Base-by-base conservation (phyloP, 1,140 invertebrate species). In the Caenorhabditis tropicalis region DNA sequence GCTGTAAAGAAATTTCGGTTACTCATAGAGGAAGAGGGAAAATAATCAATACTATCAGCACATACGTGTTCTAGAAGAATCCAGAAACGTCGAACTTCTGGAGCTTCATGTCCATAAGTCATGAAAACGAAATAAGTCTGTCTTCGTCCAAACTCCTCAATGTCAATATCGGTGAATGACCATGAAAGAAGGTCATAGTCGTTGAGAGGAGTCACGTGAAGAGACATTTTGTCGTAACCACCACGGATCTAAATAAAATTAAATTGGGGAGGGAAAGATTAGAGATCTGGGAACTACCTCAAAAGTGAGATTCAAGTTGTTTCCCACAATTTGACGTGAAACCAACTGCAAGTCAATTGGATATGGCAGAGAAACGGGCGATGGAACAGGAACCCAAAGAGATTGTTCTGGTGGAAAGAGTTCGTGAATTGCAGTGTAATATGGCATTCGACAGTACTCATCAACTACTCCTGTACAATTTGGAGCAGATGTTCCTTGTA, bases 391-490 rank as follows among this genome's bases (percentile, higher is more conserved):
- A 27, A 91, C 87, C 90, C 90, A 90, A 1, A 89, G 86, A 19
- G 90, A 89, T 84, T 70, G 39, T 84, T 89, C 82, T 24, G 89
- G 89, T 24, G 89, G 89, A 48, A 90, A 90, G 5, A 90, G 79
- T 58, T 90, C 87, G 65, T 90, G 89, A 53, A 90, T 87, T n/a
- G 90, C 90, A 31, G 90, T 91, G 79, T 90, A 91, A 82, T 91
- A 91, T 16, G 90, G 89, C 48, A 91, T 81, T 81, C 86, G 85
- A 81, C 90, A 91, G 79, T 91, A 91, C 74, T 90, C 90, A 74
- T 91, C 90, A 15, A 51, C 53, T 12, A 88, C 90, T 27, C 86
- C 82, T 46, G 87, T 82, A 56, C 90, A 91, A 53, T 91, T 87
- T 12, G 90, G 89, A 29, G 82, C 83, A 43, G 81, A 53, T 33